Evolutionary conservation across 2,888 invertebrate species (phyloP).

Genomic region (Siphonodentalium dalli): DNA sequence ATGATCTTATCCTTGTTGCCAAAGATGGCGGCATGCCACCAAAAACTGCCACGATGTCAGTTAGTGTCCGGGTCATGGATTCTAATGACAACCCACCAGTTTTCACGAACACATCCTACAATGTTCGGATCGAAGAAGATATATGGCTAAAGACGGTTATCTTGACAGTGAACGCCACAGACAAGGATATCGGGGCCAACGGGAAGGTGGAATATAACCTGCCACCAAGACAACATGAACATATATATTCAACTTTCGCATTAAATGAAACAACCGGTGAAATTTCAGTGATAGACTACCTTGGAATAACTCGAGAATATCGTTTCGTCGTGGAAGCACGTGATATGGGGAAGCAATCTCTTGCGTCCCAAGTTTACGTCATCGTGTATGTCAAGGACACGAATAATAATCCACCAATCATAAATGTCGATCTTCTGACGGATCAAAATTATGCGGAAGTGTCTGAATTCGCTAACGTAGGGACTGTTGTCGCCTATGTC

Average conservation of each 20-base stretch:
- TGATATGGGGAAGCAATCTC: conserved; percentile 42
- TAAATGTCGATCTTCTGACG: conserved; percentile 37
- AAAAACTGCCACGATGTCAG: conserved; percentile 35
- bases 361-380: conserved; percentile 43
- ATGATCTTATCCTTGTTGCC: conserved; percentile 45
- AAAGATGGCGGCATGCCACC: conserved; percentile 46
- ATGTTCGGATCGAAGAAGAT: conserved; percentile 45
- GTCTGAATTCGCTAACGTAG: conserved; percentile 48
- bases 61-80: conserved; percentile 43
- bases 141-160: conserved; percentile 40
- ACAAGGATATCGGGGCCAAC: conserved; percentile 84
- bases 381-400: conserved; percentile 74
- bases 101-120: conserved; percentile 41
- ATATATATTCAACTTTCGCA: conserved; percentile 37
- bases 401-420: conserved; percentile 91
- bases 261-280: conserved; percentile 43
- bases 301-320: conserved; percentile 41
- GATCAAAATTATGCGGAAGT: conserved; percentile 37
- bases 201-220: conserved; percentile 69
- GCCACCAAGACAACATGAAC: conserved; percentile 34
- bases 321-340: conserved; percentile 47
- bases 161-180: conserved; percentile 78
- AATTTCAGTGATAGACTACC: conserved; percentile 39
- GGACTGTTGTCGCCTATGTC: conserved; percentile 56
- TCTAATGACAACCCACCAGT: conserved; percentile 49